Percentiles rank a stretch among this genome's conserved stretches.
Evolutionary conservation across 2,797 vertebrate species (phyloP).

Genomic region (Macrochelys suwanniensis): DNA sequence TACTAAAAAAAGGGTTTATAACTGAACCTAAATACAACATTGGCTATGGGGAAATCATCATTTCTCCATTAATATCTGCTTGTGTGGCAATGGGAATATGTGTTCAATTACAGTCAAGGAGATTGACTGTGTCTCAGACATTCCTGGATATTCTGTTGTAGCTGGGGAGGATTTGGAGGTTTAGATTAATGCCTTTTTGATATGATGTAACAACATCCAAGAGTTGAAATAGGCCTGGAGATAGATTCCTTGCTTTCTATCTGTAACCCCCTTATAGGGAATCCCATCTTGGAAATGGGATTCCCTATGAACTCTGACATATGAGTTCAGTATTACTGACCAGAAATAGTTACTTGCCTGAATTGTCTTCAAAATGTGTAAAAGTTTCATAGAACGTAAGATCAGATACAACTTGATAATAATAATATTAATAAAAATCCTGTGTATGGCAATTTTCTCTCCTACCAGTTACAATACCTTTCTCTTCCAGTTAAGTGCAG

Average conservation of each 20-base stretch:
- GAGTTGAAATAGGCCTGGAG: neutral
- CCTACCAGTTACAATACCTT: neutral
- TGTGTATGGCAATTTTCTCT: neutral
- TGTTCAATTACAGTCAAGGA: constrained; percentile 30
- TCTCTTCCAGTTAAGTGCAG: neutral
- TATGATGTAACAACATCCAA: constrained; percentile 7
- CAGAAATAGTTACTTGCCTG: neutral
- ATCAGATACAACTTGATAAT: neutral
- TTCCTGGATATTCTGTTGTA: constrained; percentile 23
- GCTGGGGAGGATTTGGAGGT: neutral
- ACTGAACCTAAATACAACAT: neutral
- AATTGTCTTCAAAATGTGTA: neutral
- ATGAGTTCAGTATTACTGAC: neutral
- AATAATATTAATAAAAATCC: neutral
- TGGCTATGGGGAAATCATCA: fast-evolving
- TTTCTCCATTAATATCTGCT: neutral
- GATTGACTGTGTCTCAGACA: neutral
- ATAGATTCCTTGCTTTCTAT: neutral
- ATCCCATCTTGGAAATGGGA: neutral
- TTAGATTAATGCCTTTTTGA: neutral
- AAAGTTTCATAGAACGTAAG: neutral
- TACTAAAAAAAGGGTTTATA: neutral
- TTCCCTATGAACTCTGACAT: neutral
- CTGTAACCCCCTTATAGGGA: neutral
- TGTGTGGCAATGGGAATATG: neutral